Evolutionary conservation across 2,113 vertebrate species (phyloP), one percentile per base, ranked within the genome.

Genomic region (Acanthisitta chloris): DNA sequence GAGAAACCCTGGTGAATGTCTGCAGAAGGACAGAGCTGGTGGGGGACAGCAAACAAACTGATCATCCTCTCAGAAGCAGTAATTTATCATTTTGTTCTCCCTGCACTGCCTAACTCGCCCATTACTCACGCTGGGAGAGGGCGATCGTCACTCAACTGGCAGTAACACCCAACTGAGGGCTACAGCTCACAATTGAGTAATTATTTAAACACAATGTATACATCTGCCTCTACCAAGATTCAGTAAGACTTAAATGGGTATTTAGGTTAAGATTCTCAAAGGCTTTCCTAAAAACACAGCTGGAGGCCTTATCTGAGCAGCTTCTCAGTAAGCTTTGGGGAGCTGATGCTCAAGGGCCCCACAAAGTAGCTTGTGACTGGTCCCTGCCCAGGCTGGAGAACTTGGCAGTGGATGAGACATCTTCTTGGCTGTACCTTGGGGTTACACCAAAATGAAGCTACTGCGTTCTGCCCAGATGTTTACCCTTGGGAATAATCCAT

Each of bases 191-290:
- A 2, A 33, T 42, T 80, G 67, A 64, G 55, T 81, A 73, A 67
- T 77, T 69, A 66, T 90, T 90, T 71, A 62, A 48, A 59, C 38
- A 55, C 29, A 17, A 48, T 11, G 31, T 29, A 69, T 29, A 79
- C 92, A 85, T 55, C 36, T 2, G 1, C 43, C 55, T 85, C 52
- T 33, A 33, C 31, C 36, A 62, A 77, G 59, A 74, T 4, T 54
- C 91, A 57, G 24, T 23, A n/a, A 66, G 43, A 70, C 8, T 70
- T 81, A 46, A 74, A 26, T 17, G 26, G 34, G 5, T 31, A 42
- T 77, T 86, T 83, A 42, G n/a, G 17, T 51, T 81, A 88, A 88
- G 77, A 88, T 58, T 64, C 59, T 69, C 81, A 87, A 95, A 89
- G 21, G 10, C 42, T 87, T 81, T 88, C 69, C 73, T 85, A 66